phyloP scores from a whole-genome alignment of 2,888 invertebrate species.

The Campaea margaritaria region DNA sequence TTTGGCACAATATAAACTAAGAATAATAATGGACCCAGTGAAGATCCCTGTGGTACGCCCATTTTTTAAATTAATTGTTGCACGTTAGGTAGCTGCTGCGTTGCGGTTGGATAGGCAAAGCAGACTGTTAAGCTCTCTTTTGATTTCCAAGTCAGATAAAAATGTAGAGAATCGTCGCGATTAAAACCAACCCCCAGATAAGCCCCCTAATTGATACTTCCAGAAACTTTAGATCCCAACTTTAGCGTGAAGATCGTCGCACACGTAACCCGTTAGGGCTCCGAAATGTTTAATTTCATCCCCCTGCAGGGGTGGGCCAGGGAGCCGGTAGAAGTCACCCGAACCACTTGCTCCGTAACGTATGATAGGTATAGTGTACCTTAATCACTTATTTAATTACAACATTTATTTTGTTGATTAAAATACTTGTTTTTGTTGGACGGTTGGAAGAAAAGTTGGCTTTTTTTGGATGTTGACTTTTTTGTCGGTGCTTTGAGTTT shows the following conservation, averaged over 20 bases:
- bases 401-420: slow-evolving; percentile 84
- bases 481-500: not conserved
- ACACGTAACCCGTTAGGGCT: slow-evolving; percentile 79
- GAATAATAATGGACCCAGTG: no score
- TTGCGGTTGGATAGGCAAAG: not conserved
- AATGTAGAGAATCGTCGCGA: slow-evolving; percentile 12
- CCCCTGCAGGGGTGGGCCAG: slow-evolving; percentile 43
- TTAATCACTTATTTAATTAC: slow-evolving; percentile 83
- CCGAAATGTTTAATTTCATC: slow-evolving; percentile 82
- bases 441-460: slow-evolving; percentile 50
- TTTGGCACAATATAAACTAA: no score
- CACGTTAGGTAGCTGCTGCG: no score
- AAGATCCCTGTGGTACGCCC: no score
- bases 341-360: slow-evolving; percentile 75
- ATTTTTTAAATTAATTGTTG: no score
- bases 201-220: slow-evolving; percentile 45
- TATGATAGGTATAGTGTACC: slow-evolving; percentile 80
- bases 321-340: slow-evolving; percentile 50
- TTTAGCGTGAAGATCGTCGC: slow-evolving; percentile 65
- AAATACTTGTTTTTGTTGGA: slow-evolving; percentile 72
- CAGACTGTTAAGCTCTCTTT: not conserved
- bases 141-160: not conserved
- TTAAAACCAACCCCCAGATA: slow-evolving; percentile 19
- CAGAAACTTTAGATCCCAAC: slow-evolving; percentile 48
- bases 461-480: slow-evolving; percentile 6